These are phyloP conservation scores for Campoplex capitator DNA, from an alignment of 2,888 invertebrate genomes.

Conservation along the genomic window DNA sequence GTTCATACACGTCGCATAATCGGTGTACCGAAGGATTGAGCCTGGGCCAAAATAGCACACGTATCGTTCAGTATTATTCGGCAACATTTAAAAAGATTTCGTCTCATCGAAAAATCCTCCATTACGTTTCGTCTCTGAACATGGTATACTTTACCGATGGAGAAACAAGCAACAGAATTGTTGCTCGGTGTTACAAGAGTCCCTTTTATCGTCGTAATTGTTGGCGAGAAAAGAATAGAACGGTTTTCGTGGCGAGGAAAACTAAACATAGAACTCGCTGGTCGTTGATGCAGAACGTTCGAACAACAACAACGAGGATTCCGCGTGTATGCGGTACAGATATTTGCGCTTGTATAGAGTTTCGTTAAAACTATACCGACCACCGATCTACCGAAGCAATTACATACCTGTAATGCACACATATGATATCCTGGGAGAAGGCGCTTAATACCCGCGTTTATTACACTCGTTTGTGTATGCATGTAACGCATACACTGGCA, in stretches of 20 bases:
- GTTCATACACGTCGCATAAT: constrained; percentile 15
- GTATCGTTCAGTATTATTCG: not conserved
- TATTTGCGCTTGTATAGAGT: not conserved
- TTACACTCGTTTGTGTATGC: not conserved
- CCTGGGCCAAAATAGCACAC: not conserved
- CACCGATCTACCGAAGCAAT: constrained; percentile 37
- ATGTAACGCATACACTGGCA: no score
- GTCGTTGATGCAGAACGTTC: constrained; percentile 33
- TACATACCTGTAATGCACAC: constrained; percentile 22
- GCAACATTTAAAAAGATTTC: not conserved
- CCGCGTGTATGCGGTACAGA: not conserved
- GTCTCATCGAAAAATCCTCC: not conserved
- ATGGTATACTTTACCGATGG: not conserved
- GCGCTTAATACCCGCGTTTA: not conserved
- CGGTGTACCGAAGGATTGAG: not conserved
- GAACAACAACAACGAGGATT: constrained; percentile 8
- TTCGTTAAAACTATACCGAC: not conserved
- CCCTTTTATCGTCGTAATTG: constrained; percentile 3
- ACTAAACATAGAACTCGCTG: not conserved
- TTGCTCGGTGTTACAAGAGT: constrained; percentile 4
- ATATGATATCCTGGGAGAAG: constrained; percentile 10
- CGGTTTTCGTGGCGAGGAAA: not conserved
- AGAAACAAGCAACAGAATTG: not conserved
- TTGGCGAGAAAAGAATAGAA: not conserved
- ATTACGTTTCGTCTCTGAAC: not conserved